Evolutionary conservation across 2,888 invertebrate genomes (phyloP).

Genomic region (Metalampra italica): DNA sequence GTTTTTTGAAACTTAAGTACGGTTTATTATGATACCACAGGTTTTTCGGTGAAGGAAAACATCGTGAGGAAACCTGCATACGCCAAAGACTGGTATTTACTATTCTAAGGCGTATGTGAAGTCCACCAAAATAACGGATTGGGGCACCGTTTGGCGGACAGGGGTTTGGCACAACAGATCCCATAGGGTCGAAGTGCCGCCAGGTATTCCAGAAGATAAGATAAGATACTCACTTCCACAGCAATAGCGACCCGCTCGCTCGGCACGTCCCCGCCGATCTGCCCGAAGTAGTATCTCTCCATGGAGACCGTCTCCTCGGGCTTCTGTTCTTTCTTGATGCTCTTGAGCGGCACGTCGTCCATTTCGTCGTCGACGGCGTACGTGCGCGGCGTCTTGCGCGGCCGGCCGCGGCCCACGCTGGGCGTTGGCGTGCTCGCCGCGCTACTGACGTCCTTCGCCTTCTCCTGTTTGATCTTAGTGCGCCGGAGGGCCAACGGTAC

Average conservation of each 20-base stretch:
- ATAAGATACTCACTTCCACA: conserved; percentile 47
- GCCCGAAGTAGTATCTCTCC: conserved; percentile 82
- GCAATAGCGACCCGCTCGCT: conserved; percentile 44
- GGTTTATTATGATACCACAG: too few species aligned
- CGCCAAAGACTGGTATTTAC: too few species aligned
- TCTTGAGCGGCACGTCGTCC: conserved; percentile 61
- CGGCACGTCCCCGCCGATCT: conserved; percentile 46
- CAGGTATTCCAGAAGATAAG: too few species aligned
- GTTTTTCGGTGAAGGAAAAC: too few species aligned
- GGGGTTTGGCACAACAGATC: too few species aligned
- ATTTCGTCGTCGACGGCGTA: conserved; percentile 57
- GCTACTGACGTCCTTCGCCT: conserved; percentile 26
- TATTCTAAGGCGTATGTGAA: too few species aligned
- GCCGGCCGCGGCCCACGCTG: conserved; percentile 19
- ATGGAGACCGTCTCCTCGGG: conserved; percentile 74
- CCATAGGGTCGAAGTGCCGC: too few species aligned
- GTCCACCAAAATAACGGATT: too few species aligned
- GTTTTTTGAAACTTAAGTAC: too few species aligned
- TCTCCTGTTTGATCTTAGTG: conserved; percentile 61
- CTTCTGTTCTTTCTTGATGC: conserved; percentile 60
- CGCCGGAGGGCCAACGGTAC: conserved; percentile 59
- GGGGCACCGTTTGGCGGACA: too few species aligned
- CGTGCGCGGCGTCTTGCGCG: conserved; percentile 48
- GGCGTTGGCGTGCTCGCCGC: conserved; percentile 20
- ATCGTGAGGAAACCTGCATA: too few species aligned